phyloP scores from a whole-genome alignment of 2,113 vertebrate species.

The Marmota monax region DNA sequence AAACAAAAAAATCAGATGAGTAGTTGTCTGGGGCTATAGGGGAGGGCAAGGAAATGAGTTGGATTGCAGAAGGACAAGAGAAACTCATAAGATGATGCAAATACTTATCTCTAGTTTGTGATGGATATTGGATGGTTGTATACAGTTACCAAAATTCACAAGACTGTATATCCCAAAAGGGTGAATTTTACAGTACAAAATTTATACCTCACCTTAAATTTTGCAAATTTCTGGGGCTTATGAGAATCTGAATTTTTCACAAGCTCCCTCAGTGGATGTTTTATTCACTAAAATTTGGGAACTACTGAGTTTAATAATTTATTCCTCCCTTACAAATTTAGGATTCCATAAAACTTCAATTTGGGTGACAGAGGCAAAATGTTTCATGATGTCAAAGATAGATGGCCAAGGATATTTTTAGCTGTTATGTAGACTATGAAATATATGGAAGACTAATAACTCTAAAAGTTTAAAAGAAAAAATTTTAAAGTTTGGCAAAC shows the following conservation, averaged over 20 bases:
- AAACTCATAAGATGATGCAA: not conserved
- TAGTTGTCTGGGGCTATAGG: not conserved
- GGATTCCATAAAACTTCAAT: slow-evolving; percentile 67
- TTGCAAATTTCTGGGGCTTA: slow-evolving; percentile 14
- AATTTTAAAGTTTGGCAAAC: not conserved
- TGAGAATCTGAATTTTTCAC: slow-evolving; percentile 61
- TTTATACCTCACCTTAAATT: not conserved
- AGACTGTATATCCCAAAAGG: not conserved
- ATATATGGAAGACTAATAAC: slow-evolving; percentile 35
- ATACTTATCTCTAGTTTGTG: not conserved
- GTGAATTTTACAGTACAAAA: not conserved
- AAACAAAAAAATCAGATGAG: not conserved
- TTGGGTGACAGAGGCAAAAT: slow-evolving; percentile 59
- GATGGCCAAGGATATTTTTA: slow-evolving; percentile 69
- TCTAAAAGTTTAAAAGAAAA: slow-evolving; percentile 45
- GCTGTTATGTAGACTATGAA: slow-evolving; percentile 62
- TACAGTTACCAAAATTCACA: not conserved
- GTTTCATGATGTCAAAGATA: slow-evolving; percentile 66
- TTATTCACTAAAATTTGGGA: slow-evolving; percentile 68
- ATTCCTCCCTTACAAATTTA: slow-evolving; percentile 73
- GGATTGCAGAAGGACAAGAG: not conserved
- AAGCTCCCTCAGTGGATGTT: slow-evolving; percentile 21
- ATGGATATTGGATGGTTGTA: not conserved
- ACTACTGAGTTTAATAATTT: slow-evolving; percentile 71
- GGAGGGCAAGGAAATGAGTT: not conserved